These are phyloP conservation scores for Apamea anceps DNA, from an alignment of 2,888 invertebrate genomes.

Conservation along the genomic window DNA sequence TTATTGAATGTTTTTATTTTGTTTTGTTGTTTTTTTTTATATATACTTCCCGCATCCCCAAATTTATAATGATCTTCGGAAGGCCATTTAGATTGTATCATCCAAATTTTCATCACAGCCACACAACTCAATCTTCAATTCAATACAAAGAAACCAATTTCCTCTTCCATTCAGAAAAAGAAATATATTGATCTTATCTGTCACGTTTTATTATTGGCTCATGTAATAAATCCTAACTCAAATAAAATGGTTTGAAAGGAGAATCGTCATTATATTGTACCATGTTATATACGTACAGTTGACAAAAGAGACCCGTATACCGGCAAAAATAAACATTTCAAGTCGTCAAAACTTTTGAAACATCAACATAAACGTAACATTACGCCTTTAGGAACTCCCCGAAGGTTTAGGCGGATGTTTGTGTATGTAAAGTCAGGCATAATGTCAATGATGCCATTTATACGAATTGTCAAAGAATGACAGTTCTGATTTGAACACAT, in stretches of 20 bases:
- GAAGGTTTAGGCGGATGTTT: neutral
- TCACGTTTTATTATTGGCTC: conserved; percentile 23
- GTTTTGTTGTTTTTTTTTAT: too few relatives aligned
- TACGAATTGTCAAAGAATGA: too few relatives aligned
- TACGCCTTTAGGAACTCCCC: neutral
- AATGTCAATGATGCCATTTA: too few relatives aligned
- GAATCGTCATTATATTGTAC: neutral
- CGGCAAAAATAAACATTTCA: neutral
- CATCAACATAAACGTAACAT: neutral
- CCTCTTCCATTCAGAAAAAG: conserved; percentile 23
- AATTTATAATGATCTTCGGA: neutral
- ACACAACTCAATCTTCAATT: conserved; percentile 19
- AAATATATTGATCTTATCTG: conserved; percentile 42
- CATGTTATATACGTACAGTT: neutral
- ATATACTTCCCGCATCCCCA: neutral
- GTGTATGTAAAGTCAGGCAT: neutral
- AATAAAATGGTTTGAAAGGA: conserved; percentile 23
- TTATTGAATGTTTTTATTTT: too few relatives aligned
- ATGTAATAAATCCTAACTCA: conserved; percentile 30
- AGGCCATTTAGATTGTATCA: neutral
- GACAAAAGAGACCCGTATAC: neutral
- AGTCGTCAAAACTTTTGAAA: neutral
- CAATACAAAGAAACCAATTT: conserved; percentile 42
- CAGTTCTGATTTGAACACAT: too few relatives aligned
- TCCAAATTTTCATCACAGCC: conserved; percentile 22